phyloP scores from a whole-genome alignment of 2,113 vertebrate species.

The Myrmecophaga tridactyla region DNA sequence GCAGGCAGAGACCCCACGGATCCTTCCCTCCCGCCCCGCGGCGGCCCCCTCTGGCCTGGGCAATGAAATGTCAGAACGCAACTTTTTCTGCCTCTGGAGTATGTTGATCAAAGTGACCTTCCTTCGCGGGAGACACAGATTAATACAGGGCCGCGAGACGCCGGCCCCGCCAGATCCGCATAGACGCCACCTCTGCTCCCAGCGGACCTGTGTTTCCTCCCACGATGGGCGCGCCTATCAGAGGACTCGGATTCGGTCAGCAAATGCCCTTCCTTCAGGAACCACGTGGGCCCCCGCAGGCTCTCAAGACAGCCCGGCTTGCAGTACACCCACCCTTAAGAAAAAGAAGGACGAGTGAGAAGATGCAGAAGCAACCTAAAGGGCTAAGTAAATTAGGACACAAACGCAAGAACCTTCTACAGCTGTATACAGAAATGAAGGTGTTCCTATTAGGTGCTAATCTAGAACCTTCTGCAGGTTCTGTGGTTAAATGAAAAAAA shows the following conservation, averaged over 20 bases:
- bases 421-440: background rate
- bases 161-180: slow-evolving; percentile 90
- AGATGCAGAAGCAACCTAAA: background rate
- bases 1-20: background rate
- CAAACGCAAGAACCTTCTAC: rapidly evolving
- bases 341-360: background rate
- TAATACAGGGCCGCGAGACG: slow-evolving; percentile 87
- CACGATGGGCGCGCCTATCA: slow-evolving; percentile 85
- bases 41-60: slow-evolving; percentile 68
- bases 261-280: slow-evolving; percentile 87
- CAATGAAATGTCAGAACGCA: slow-evolving; percentile 92
- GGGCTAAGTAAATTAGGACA: background rate
- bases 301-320: slow-evolving; percentile 78
- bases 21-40: too few relatives aligned
- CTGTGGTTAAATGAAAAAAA: rapidly evolving
- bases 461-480: background rate
- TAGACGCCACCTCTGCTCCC: slow-evolving; percentile 91
- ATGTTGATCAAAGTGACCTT: slow-evolving; percentile 95
- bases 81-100: slow-evolving; percentile 86
- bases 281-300: slow-evolving; percentile 84
- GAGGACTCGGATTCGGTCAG: slow-evolving; percentile 87
- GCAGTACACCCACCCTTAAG: too few relatives aligned
- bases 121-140: slow-evolving; percentile 89
- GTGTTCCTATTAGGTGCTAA: too few relatives aligned
- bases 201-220: slow-evolving; percentile 89